Base-by-base conservation (phyloP, 2,113 vertebrate genomes). In the Cranoglanis bouderius region DNA sequence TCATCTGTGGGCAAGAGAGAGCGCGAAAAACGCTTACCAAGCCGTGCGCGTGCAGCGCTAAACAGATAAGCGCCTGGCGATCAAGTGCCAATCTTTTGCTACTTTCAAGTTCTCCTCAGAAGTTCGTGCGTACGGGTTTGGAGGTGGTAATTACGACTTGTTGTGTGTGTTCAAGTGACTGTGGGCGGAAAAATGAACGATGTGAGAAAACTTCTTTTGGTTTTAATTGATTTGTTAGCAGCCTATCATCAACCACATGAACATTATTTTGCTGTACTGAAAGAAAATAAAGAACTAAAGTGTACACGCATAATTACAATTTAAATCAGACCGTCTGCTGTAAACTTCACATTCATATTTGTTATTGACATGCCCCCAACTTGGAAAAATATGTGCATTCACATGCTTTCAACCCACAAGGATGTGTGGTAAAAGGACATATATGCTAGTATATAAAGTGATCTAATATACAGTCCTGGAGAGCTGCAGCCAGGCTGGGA, bases 11-110 rank as follows among this genome's bases (percentile, higher is more conserved):
- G 21, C 53, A 43, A 2, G 24, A 61, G 24, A 26, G 40, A 40
- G 29, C 55, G 55, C 38, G 72, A 35, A 87, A 80, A 87, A 80
- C 38, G 72, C 84, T 57, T 74, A 4, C 82, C 59, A n/a, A 84
- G 82, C 40, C 26, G 24, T 43, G 55, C 55, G 53, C 9, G 3
- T 59, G 32, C 46, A 57, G 67, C 51, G 4, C 35, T 57, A 59
- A 86, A 86, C 2, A 70, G 51, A 10, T 59, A n/a, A 29, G 49
- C 26, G 35, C n/a, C 70, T 77, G 35, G 72, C 32, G 65, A 51
- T 72, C 16, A 51, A 72, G 65, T 29, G 57, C 32, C 16, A 21
- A 4, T 24, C 4, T 59, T 53, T 16, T 55, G 16, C 10, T 55
- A 29, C 13, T n/a, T 24, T 55, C 19, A 7, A 80, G 26, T 16